Evolutionary conservation across 2,797 vertebrate species (phyloP).

Genomic region (Tokudaia tokunoshimensis): DNA sequence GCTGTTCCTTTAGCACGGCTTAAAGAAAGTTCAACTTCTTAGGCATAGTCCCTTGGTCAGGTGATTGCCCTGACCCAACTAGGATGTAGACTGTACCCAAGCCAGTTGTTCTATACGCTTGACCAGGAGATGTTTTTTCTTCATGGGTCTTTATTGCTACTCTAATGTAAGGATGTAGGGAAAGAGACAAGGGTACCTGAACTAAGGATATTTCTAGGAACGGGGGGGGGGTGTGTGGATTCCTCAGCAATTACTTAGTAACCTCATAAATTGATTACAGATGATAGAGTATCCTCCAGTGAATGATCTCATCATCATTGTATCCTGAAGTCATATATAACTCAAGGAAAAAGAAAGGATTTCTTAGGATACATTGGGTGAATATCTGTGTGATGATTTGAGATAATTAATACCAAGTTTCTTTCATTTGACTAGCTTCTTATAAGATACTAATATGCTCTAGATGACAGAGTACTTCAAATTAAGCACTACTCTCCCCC

Average conservation of each 20-base stretch:
- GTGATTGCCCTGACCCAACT: too few species aligned
- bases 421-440: slow-evolving; percentile 3
- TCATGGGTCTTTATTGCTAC: background rate
- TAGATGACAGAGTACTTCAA: background rate
- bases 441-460: background rate
- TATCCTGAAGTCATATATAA: background rate
- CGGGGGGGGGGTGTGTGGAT: background rate
- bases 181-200: background rate
- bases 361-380: background rate
- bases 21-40: background rate
- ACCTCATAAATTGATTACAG: background rate
- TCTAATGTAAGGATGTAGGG: background rate
- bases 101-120: background rate
- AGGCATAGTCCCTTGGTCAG: background rate
- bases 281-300: background rate
- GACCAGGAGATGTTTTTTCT: background rate
- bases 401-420: slow-evolving; percentile 20
- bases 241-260: slow-evolving; percentile 10
- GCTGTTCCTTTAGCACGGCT: background rate
- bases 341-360: background rate
- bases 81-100: background rate
- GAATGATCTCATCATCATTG: background rate
- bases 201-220: background rate
- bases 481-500: background rate
- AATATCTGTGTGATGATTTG: background rate